Evolutionary conservation across 2,888 invertebrate genomes (phyloP).

Genomic region (Diplolepis rosae): DNA sequence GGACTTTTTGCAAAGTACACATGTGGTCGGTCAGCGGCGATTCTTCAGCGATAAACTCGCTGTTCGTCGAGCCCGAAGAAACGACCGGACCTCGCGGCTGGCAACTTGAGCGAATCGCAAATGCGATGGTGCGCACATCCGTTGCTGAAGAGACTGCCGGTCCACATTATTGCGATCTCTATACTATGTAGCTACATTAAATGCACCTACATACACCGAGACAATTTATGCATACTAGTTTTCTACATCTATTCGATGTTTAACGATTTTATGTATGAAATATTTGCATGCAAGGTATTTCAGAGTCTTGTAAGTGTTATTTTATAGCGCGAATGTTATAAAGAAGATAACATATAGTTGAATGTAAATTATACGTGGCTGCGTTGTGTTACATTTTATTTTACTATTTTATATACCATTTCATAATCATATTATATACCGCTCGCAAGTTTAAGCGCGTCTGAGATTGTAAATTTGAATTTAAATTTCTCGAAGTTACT

Average conservation of each 20-base stretch:
- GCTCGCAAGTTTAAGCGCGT: too few species aligned
- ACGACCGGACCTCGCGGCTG: constrained; percentile 55
- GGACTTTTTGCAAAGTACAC: constrained; percentile 64
- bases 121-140: constrained; percentile 71
- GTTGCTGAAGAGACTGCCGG: constrained; percentile 48
- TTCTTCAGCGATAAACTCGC: constrained; percentile 66
- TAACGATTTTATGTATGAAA: constrained; percentile 26
- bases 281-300: constrained; percentile 30
- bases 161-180: constrained; percentile 36
- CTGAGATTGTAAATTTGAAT: too few species aligned
- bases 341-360: neutral
- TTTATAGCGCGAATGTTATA: neutral
- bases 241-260: constrained; percentile 5
- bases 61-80: constrained; percentile 44
- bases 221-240: neutral
- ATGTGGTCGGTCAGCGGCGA: constrained; percentile 67
- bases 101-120: constrained; percentile 69
- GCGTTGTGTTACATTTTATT: too few species aligned
- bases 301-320: neutral
- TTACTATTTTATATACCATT: too few species aligned
- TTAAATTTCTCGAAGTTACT: too few species aligned
- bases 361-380: constrained; percentile 6
- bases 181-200: constrained; percentile 22
- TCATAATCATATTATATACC: too few species aligned
- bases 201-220: neutral